These are phyloP conservation scores for Ceratoteleas bidentatus DNA, from an alignment of 1,140 invertebrate genomes.

Conservation along the genomic window DNA sequence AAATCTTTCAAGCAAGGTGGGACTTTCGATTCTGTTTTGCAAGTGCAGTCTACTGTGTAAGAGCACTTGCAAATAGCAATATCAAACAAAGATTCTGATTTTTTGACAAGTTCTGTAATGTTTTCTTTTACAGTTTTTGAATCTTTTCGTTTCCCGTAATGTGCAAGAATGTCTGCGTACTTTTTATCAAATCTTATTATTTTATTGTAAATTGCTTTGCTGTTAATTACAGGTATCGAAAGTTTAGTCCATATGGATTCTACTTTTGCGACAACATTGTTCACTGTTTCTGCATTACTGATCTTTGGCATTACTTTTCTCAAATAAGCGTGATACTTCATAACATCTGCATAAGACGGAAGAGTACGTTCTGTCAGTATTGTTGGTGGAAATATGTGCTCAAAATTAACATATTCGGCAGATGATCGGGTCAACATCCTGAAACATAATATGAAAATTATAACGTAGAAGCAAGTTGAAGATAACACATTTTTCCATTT, in stretches of 20 bases:
- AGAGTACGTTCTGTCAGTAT: slow-evolving; percentile 2
- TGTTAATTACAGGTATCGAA: slow-evolving; percentile 12
- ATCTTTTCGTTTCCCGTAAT: slow-evolving; percentile 6
- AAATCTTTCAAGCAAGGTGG: slow-evolving; percentile 7
- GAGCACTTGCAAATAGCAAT: slow-evolving; percentile 9
- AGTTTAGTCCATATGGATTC: slow-evolving; percentile 14
- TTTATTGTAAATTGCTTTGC: slow-evolving; percentile 15
- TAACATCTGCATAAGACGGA: slow-evolving; percentile 6
- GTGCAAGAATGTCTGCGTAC: not conserved
- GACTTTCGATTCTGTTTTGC: slow-evolving; percentile 12
- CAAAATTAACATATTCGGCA: slow-evolving; percentile 6
- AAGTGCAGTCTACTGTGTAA: slow-evolving; percentile 11
- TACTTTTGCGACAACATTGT: slow-evolving; percentile 14
- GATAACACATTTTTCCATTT: slow-evolving; percentile 2
- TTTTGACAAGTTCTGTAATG: slow-evolving; percentile 10
- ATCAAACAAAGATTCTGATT: slow-evolving; percentile 7
- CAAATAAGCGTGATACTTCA: slow-evolving; percentile 12
- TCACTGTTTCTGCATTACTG: slow-evolving; percentile 3
- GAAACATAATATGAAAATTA: slow-evolving; percentile 10
- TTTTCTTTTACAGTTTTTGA: slow-evolving; percentile 9
- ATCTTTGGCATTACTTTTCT: slow-evolving; percentile 12
- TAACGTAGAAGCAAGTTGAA: slow-evolving; percentile 1
- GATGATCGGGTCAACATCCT: slow-evolving; percentile 13
- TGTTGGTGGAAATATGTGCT: slow-evolving; percentile 3
- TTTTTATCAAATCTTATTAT: slow-evolving; percentile 18